Base-by-base conservation (phyloP, 2,797 vertebrate genomes). In the Anisognathus igniventris region DNA sequence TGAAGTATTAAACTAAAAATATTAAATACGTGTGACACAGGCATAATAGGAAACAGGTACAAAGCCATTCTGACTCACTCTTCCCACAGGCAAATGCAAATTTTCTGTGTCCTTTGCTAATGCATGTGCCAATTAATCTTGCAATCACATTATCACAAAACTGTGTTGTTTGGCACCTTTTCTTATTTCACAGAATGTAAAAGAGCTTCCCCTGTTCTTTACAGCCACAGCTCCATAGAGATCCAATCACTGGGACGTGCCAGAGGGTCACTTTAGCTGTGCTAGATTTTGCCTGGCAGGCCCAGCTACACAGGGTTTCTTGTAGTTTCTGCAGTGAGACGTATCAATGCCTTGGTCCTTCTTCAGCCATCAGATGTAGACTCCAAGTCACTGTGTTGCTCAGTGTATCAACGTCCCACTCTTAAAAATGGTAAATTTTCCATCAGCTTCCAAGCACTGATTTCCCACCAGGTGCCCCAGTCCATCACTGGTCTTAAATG, bases 1-100 rank as follows among this genome's bases (percentile, higher is more conserved):
- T 48, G 51, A 95, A 87, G 53, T 47, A 68, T 75, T 86, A 75
- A 74, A 91, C 45, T 47, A 92, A 91, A 94, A 92, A 92, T 75
- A 94, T 65, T 61, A 88, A 82, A 82, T 64, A 53, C 28, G 33
- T 5, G 12, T 65, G 71, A 92, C 47, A 93, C 10, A 28, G 0
- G 1, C 39, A 72, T 74, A 91, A 93, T 57, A 89, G 68, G 47
- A 44, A 95, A 66, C 65, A 92, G 73, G 70, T 86, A 88, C 58
- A 75, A 77, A 92, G 85, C 56, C 39, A 81, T 77, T 92, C 67
- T 95, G 74, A 92, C 51, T 93, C 92, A 75, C 31, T 80, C 79
- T 86, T 95, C 73, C 72, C 84, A 92, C 31, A 68, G 14, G 21
- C n/a, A 91, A 91, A 93, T 45, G 61, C 50, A 91, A 68, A 88